A percentile compares a stretch with the other conserved stretches of the same genome.
phyloP scores from a whole-genome alignment of 30 jellyfish, hydroid and myxozoan genomes.

The Hydractinia symbiolongicarpus region DNA sequence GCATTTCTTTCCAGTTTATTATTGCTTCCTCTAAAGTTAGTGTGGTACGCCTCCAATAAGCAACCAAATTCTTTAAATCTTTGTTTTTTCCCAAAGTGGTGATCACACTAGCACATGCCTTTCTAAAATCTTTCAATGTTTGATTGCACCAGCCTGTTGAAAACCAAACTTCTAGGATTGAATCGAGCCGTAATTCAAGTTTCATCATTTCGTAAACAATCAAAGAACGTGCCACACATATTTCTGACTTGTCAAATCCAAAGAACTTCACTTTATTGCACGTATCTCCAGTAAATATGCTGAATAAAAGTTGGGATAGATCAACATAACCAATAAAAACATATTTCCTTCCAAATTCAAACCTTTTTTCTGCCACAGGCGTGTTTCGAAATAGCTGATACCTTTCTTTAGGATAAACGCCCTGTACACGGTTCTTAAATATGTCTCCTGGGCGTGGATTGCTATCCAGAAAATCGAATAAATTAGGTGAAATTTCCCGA shows the following conservation, averaged over 20 bases:
- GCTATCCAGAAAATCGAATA: neutral
- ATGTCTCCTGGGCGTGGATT: conserved; percentile 16
- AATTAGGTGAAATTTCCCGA: conserved; percentile 10
- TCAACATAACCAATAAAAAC: conserved; percentile 14
- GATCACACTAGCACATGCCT: conserved; percentile 1
- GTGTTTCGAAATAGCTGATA: conserved; percentile 2
- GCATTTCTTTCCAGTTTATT: neutral
- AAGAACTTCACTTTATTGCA: neutral
- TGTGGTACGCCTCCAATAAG: neutral
- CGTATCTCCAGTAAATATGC: neutral
- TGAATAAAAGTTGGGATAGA: neutral
- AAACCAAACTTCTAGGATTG: conserved; percentile 14
- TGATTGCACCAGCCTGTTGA: conserved; percentile 14
- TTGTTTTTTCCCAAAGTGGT: neutral
- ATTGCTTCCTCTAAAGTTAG: neutral
- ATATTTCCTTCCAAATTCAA: neutral
- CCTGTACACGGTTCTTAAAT: neutral
- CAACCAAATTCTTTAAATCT: neutral
- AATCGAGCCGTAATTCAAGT: neutral
- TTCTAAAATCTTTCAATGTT: conserved; percentile 1
- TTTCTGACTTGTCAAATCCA: conserved; percentile 3
- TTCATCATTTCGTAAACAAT: conserved; percentile 15
- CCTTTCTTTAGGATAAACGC: neutral
- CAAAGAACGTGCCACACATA: neutral
- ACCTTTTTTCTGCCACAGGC: neutral